phyloP scores from a whole-genome alignment of 2,113 vertebrate species.

The Epinephelus lanceolatus region DNA sequence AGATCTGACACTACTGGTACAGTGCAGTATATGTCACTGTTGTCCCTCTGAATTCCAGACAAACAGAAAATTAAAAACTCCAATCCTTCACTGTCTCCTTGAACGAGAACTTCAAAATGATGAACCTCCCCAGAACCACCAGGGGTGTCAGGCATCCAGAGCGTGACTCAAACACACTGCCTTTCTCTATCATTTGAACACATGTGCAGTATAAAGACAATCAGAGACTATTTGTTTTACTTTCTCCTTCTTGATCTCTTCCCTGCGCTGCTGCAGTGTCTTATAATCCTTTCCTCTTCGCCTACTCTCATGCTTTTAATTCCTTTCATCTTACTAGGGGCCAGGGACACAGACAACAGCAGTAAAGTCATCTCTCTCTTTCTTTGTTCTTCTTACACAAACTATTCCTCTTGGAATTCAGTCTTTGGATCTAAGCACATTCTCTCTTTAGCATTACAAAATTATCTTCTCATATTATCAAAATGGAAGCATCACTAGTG shows the following conservation, averaged over 20 bases:
- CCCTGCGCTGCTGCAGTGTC: not conserved
- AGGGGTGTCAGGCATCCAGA: not conserved
- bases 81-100: not conserved
- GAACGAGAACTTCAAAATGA: conserved; percentile 18
- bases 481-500: not conserved
- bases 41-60: not conserved
- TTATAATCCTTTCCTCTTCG: not conserved
- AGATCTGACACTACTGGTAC: conserved; percentile 20
- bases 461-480: not conserved
- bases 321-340: not conserved
- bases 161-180: not conserved
- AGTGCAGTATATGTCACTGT: not conserved
- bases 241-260: not conserved
- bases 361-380: not conserved
- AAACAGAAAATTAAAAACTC: conserved; percentile 19
- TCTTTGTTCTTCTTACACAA: not conserved
- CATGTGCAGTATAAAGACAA: not conserved
- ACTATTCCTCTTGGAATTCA: conserved; percentile 2
- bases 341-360: not conserved
- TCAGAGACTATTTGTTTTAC: not conserved
- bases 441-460: not conserved
- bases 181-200: not conserved
- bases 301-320: not conserved
- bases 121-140: not conserved
- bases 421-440: not conserved